Percentiles rank a stretch among this genome's conserved stretches.
Conservation (phyloP, 2,113 vertebrate genomes). For the Murina feae region DNA sequence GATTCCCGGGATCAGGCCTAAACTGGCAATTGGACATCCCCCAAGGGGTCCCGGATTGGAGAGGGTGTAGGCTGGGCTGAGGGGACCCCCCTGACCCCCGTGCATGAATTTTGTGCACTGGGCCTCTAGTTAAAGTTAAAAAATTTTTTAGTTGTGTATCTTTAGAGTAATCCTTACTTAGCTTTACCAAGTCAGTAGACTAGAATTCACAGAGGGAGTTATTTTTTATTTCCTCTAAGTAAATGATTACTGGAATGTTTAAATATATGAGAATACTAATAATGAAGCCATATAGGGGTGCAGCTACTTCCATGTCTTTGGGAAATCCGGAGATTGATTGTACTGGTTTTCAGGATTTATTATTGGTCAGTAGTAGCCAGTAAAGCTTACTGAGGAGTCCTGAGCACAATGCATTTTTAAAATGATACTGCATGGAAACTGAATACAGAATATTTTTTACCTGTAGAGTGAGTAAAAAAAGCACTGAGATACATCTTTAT, state of each 20-base stretch:
- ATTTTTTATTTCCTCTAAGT: conserved; percentile 10
- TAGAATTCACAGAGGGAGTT: background rate
- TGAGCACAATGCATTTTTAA: conserved; percentile 18
- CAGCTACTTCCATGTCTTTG: background rate
- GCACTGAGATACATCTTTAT: background rate
- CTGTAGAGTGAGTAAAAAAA: background rate
- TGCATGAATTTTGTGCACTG: too few species aligned
- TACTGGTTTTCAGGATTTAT: conserved; percentile 23
- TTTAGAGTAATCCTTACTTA: background rate
- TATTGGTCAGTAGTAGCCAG: background rate
- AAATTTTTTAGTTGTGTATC: background rate
- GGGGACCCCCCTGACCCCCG: too few species aligned
- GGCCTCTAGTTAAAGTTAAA: background rate
- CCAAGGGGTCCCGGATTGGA: too few species aligned
- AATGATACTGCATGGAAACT: background rate
- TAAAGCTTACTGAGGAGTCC: background rate
- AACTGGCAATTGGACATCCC: too few species aligned
- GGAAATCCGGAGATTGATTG: background rate
- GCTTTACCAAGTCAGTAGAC: background rate
- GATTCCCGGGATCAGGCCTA: too few species aligned
- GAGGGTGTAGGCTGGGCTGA: too few species aligned
- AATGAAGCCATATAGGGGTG: background rate
- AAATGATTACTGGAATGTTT: background rate
- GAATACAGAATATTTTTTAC: conserved; percentile 14
- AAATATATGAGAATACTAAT: background rate